These are phyloP conservation scores for Bellardia bayeri DNA, from an alignment of 2,888 invertebrate genomes.

Conservation along the genomic window DNA sequence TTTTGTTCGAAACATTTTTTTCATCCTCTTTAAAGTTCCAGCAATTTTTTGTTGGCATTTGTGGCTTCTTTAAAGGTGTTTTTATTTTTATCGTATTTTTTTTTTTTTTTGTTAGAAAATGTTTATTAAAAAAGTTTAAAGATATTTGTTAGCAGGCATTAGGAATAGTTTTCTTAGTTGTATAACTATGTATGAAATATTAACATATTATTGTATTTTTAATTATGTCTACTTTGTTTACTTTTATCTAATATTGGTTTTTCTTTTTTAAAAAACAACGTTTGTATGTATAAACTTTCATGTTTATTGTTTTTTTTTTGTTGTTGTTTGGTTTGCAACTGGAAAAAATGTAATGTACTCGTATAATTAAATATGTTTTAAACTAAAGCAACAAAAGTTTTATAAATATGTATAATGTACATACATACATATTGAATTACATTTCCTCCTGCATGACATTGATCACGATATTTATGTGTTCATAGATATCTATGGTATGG, in stretches of 20 bases:
- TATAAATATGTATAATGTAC: not conserved
- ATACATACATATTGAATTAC: not conserved
- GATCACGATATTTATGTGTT: constrained; percentile 74
- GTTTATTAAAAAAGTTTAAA: constrained; percentile 58
- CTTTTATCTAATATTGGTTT: not conserved
- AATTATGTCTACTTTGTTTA: constrained; percentile 14
- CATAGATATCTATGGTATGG: not conserved
- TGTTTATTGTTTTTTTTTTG: too few relatives aligned
- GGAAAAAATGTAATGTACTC: not conserved
- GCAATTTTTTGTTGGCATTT: constrained; percentile 11
- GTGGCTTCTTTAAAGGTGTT: not conserved
- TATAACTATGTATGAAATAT: not conserved
- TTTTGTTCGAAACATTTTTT: not conserved
- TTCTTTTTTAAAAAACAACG: too few relatives aligned
- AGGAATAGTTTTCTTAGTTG: not conserved
- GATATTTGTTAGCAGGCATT: not conserved
- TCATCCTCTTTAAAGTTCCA: not conserved
- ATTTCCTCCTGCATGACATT: constrained; percentile 80
- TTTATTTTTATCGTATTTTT: not conserved
- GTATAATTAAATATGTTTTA: constrained; percentile 52
- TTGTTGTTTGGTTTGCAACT: not conserved
- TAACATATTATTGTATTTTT: constrained; percentile 60
- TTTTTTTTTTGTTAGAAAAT: not conserved
- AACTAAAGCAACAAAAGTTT: not conserved
- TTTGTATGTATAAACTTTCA: constrained; percentile 26